Conservation (phyloP, 64 coral and sea anemone genomes). For the Montipora cactus region DNA sequence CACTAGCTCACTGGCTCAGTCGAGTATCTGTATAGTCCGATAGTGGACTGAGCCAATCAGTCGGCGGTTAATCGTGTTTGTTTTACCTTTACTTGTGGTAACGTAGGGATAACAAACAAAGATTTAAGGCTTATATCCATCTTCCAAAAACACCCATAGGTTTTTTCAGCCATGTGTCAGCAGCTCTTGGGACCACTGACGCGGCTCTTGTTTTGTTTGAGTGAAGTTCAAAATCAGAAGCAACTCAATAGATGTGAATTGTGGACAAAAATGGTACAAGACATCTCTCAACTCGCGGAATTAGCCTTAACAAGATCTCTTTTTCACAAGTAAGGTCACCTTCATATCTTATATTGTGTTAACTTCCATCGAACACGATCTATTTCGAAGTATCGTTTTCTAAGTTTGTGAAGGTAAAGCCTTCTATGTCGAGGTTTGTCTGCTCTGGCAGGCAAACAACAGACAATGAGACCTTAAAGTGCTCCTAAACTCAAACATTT, state of each 20-base stretch:
- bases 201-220: background rate
- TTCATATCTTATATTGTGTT: background rate
- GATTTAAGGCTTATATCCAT: background rate
- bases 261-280: background rate
- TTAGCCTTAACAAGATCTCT: slow-evolving; percentile 14
- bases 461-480: too few relatives aligned
- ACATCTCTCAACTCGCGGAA: slow-evolving; percentile 2
- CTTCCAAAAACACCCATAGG: background rate
- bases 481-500: too few relatives aligned
- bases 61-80: too few relatives aligned
- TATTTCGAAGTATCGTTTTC: too few relatives aligned
- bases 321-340: slow-evolving; percentile 16
- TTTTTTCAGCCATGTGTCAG: slow-evolving; percentile 31
- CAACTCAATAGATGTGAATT: background rate
- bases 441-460: too few relatives aligned
- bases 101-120: too few relatives aligned
- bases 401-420: too few relatives aligned
- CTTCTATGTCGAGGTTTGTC: too few relatives aligned
- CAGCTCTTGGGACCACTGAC: slow-evolving; percentile 25
- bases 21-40: too few relatives aligned
- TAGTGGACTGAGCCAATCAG: too few relatives aligned
- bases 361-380: background rate
- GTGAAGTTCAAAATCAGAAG: background rate
- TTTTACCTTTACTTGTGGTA: too few relatives aligned
- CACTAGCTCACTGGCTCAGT: too few relatives aligned